Conservation (phyloP, 2,797 vertebrate genomes). For the Pitangus sulphuratus region DNA sequence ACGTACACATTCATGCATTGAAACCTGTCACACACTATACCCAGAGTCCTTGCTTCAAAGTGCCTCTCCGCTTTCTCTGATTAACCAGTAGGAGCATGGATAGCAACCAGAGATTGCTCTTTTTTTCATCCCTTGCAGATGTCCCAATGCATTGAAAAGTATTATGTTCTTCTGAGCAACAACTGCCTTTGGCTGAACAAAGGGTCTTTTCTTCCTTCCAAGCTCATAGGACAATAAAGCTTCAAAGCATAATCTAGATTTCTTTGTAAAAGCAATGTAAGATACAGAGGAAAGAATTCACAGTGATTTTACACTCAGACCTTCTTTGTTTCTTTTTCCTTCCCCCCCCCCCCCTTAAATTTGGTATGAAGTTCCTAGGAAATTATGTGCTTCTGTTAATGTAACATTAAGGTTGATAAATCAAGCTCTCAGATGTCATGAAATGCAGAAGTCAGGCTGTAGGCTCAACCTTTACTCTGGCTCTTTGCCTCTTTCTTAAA, state of each 20-base stretch:
- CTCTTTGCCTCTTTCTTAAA: not conserved
- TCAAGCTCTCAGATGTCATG: conserved; percentile 7
- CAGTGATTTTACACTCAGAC: not conserved
- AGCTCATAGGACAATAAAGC: not conserved
- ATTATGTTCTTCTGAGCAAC: not conserved
- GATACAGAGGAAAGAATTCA: not conserved
- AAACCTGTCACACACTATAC: not conserved
- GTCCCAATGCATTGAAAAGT: not conserved
- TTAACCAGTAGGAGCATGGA: not conserved
- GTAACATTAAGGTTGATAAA: conserved; percentile 17
- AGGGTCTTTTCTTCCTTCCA: not conserved
- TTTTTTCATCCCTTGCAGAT: not conserved
- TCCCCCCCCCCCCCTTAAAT: too few species aligned
- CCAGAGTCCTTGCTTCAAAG: not conserved
- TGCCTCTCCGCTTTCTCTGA: not conserved
- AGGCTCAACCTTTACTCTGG: conserved; percentile 5
- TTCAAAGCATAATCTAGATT: not conserved
- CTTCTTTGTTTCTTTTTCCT: not conserved
- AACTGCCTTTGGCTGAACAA: not conserved
- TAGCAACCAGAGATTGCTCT: not conserved
- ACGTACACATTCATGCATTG: rapidly evolving
- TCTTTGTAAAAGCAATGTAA: not conserved
- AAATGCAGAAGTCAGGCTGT: not conserved
- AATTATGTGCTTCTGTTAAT: conserved; percentile 8
- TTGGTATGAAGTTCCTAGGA: not conserved